Base-by-base conservation (phyloP, 2,797 vertebrate genomes). In the Thalassophryne amazonica region DNA sequence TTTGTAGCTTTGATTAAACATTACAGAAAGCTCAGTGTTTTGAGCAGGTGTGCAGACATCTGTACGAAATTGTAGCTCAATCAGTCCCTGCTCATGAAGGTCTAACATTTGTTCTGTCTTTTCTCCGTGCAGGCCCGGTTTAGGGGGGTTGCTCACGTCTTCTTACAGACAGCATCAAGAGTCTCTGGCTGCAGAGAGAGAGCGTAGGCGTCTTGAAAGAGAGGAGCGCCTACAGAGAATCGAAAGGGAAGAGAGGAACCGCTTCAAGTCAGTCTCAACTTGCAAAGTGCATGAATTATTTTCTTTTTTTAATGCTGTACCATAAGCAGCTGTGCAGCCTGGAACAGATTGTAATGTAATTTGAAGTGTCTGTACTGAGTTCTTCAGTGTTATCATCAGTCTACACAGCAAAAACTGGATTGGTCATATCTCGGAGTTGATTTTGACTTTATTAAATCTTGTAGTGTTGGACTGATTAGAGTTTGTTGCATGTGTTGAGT, bases 91-190 rank as follows among this genome's bases (percentile, higher is more conserved):
- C 33, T 45, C 39, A 12, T 40, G 5, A 38, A 9, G 19, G 31
- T 21, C 8, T 46, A 11, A 43, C n/a, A 11, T 62, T 14, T 48
- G 2, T 24, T 42, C 11, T 49, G 15, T 39, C 7, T 50, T 10
- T 37, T 29, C 37, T 74, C 25, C 53, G 0, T 67, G 45, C 60
- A 98, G 95, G 81, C 79, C 91, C 9, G 68, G 83, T 49, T 78
- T 92, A 52, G 93, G 94, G 58, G 91, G 94, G 56, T 88, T 99
- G 63, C 88, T 98, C 37, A 92, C 91, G 3, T 98, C 94, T 20
- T 98, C 96, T 2, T 96, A 94, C 87, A 86, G 93, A 61, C 97
- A 98, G 80, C 97, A 98, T 78, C 96, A 98, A 65, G 97, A 98
- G 71, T 94, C 95, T 13, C 79, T 98, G 86, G 89, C 94, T 28